These are phyloP conservation scores for Ernsta delagoae DNA, from an alignment of 2,888 invertebrate genomes.

Conservation along the genomic window DNA sequence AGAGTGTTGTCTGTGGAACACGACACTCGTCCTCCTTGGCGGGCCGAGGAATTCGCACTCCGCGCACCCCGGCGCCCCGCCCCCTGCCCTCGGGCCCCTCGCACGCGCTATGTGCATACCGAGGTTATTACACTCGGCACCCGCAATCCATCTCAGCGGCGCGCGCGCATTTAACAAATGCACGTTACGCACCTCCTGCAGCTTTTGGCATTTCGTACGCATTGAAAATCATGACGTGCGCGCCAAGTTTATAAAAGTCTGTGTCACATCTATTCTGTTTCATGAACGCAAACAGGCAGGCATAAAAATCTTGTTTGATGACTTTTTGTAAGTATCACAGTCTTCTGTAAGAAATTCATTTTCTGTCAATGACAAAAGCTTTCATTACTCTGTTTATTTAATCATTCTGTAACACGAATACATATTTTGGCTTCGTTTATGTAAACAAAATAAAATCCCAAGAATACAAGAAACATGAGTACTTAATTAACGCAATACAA, in stretches of 20 bases:
- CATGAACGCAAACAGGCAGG: no score
- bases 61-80: conserved; percentile 35
- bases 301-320: not conserved
- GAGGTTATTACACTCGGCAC: conserved; percentile 73
- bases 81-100: conserved; percentile 39
- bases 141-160: conserved; percentile 54
- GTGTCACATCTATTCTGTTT: no score
- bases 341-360: no score
- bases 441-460: not conserved
- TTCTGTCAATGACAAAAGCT: not conserved
- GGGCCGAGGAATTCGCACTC: conserved; percentile 59
- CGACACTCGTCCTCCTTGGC: conserved; percentile 61
- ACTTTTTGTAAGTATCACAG: no score
- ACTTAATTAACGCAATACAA: not conserved
- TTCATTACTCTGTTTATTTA: no score
- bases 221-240: conserved; percentile 11
- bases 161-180: conserved; percentile 44
- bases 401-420: not conserved
- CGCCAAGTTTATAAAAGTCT: not conserved
- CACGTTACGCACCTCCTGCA: conserved; percentile 48
- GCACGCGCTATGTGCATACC: conserved; percentile 54
- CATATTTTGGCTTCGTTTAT: no score
- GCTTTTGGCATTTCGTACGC: conserved; percentile 19
- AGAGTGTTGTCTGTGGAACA: conserved; percentile 46
- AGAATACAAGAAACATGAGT: not conserved